Base-by-base conservation (phyloP, 2,797 vertebrate genomes). In the Pseudomugil tenellus region DNA sequence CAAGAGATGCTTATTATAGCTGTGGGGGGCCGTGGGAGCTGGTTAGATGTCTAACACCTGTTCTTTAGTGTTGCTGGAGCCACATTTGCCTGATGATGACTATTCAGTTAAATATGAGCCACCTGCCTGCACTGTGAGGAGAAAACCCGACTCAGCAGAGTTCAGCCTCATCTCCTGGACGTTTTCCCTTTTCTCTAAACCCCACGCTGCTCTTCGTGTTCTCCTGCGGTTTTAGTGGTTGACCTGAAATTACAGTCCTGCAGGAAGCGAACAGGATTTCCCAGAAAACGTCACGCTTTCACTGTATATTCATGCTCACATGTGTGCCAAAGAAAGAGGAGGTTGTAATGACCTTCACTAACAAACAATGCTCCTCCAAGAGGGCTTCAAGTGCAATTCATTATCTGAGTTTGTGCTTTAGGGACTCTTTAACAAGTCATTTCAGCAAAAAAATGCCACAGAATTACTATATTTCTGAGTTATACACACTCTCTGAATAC, bases 71-170 rank as follows among this genome's bases (percentile, higher is more conserved):
- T 13, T 4, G 25, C 53, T 16, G 1, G 32, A 58, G 58, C 60
- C 74, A n/a, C 69, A 19, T 19, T 39, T 67, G 58, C 6, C 66
- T 84, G 80, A 87, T 84, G 79, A 80, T 65, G 53, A 57, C 43
- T 41, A 65, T 80, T 73, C 77, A 67, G 28, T 62, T 77, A 77
- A 80, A 86, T 79, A 55, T 28, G 48, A 81, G 59, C 80, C 76
- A 70, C 84, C 84, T 83, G 84, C 58, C 67, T 13, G 19, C 74
- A 83, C 85, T 80, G 76, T 26, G 70, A 81, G 55, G n/a, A 17
- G 35, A 8, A 3, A 32, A 58, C 23, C 59, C 51, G 4, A 32
- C 76, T 67, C 57, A 1, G 70, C 64, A 51, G 43, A 26, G 61
- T 57, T 72, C 53, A 26, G 72, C 70, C 74, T 70, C 58, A 60